Percentiles rank a stretch among this genome's conserved stretches.
Conservation (phyloP, 2,797 vertebrate genomes). For the Myotis vivesi region DNA sequence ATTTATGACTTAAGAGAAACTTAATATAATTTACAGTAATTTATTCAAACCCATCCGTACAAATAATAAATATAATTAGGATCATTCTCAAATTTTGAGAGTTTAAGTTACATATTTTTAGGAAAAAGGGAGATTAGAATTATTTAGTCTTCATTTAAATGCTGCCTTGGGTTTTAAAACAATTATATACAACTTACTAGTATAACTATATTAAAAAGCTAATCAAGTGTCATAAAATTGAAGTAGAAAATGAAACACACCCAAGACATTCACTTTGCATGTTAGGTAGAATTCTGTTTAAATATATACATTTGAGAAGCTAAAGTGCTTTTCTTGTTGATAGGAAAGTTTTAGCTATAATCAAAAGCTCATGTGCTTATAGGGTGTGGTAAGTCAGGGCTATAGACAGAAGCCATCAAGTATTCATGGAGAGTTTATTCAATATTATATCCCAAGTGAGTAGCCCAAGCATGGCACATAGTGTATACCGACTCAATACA, state of each 20-base stretch:
- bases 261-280: not conserved
- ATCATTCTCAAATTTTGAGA: not conserved
- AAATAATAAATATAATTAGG: not conserved
- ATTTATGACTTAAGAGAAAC: not conserved
- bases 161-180: not conserved
- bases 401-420: not conserved
- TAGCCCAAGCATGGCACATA: not conserved
- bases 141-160: conserved; percentile 33
- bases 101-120: not conserved
- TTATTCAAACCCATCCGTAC: not conserved
- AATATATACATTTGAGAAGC: not conserved
- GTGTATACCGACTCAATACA: not conserved
- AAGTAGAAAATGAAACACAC: not conserved
- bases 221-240: not conserved
- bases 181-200: not conserved
- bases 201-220: not conserved
- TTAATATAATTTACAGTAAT: not conserved
- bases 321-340: not conserved
- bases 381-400: not conserved
- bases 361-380: not conserved
- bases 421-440: not conserved
- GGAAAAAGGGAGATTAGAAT: not conserved
- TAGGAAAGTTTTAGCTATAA: not conserved
- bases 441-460: not conserved
- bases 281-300: not conserved